Evolutionary conservation across 1,140 invertebrate species (phyloP).

Genomic region (Cyrtorhinus lividipennis): DNA sequence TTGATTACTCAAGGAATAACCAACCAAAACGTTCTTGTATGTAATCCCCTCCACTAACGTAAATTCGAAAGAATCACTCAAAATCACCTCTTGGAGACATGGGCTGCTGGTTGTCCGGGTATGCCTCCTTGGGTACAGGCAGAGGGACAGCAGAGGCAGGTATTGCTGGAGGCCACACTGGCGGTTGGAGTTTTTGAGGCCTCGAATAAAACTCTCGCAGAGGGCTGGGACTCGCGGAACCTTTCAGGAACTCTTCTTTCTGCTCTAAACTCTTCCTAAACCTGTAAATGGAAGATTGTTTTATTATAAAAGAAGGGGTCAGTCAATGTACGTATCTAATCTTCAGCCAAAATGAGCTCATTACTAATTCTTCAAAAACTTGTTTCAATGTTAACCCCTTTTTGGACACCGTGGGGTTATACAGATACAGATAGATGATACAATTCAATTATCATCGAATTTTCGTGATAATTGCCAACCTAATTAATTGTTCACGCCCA

Average conservation of each 20-base stretch:
- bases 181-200: conserved; percentile 51
- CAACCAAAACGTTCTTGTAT: no score
- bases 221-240: conserved; percentile 31
- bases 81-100: conserved; percentile 3
- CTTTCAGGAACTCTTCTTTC: conserved; percentile 68
- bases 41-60: no score
- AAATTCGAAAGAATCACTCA: no score
- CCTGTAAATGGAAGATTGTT: conserved; percentile 30
- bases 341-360: no score
- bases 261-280: conserved; percentile 69
- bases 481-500: no score
- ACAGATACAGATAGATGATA: no score
- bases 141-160: conserved; percentile 18
- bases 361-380: no score
- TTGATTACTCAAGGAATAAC: no score
- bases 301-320: conserved; percentile 23
- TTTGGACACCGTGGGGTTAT: no score
- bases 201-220: conserved; percentile 57
- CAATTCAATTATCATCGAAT: no score
- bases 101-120: not conserved
- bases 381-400: no score
- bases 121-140: conserved; percentile 17
- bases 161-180: conserved; percentile 51
- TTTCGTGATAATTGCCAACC: no score
- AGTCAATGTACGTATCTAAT: not conserved